Evolutionary conservation across 2,113 vertebrate species (phyloP).

Genomic region (Dasyornis broadbenti): DNA sequence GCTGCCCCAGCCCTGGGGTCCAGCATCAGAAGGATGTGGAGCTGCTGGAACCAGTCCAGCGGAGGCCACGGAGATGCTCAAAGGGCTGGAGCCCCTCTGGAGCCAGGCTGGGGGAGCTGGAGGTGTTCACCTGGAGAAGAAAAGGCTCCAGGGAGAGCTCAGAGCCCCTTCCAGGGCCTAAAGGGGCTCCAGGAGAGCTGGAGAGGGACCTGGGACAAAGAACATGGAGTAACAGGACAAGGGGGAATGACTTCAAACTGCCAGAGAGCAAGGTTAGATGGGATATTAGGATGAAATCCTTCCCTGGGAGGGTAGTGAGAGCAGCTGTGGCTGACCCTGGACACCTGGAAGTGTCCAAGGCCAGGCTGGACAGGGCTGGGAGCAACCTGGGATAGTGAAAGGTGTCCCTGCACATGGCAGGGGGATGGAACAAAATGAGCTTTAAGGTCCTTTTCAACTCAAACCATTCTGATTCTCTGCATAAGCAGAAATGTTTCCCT

Average conservation of each 20-base stretch:
- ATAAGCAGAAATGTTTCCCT: not conserved
- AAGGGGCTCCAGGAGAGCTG: not conserved
- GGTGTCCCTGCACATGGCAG: not conserved
- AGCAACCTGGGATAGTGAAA: accelerated
- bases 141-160: not conserved
- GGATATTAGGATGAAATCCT: accelerated
- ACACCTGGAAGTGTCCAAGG: not conserved
- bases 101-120: not conserved
- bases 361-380: accelerated
- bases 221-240: not conserved
- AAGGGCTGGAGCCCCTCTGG: not conserved
- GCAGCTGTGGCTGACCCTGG: not conserved
- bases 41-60: not conserved
- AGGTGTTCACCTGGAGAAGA: accelerated
- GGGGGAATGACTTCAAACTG: not conserved
- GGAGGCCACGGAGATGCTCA: accelerated
- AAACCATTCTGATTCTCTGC: not conserved
- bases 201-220: not conserved
- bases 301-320: accelerated
- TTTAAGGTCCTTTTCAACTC: not conserved
- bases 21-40: accelerated
- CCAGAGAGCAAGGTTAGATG: accelerated
- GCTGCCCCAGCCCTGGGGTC: not conserved
- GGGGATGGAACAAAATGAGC: accelerated
- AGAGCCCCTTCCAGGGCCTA: accelerated